phyloP scores from a whole-genome alignment of 35 echinoderm and acorn worm species.

The Lytechinus pictus region DNA sequence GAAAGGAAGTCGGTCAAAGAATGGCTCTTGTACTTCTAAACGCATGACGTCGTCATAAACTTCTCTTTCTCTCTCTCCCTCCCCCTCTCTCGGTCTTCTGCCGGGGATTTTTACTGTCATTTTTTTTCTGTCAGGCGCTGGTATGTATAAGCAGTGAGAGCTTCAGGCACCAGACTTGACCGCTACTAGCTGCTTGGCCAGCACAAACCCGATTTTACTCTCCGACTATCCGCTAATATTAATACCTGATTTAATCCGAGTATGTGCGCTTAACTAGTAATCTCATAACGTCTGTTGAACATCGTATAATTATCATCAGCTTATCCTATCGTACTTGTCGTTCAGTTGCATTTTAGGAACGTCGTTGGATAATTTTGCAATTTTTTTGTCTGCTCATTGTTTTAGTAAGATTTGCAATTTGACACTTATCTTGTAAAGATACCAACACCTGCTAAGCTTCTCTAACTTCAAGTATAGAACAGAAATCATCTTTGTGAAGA shows the following conservation, averaged over 20 bases:
- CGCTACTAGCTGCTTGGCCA: slow-evolving; percentile 6
- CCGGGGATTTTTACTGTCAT: background rate
- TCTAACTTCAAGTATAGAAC: background rate
- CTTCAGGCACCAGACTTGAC: slow-evolving; percentile 32
- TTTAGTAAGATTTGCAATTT: background rate
- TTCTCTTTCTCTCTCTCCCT: background rate
- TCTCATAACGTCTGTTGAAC: slow-evolving; percentile 41
- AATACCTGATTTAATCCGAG: slow-evolving; percentile 39
- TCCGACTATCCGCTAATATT: slow-evolving; percentile 23
- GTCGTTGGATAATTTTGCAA: background rate
- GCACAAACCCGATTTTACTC: slow-evolving; percentile 25
- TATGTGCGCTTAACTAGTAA: slow-evolving; percentile 43
- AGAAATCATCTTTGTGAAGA: background rate
- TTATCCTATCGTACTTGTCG: background rate
- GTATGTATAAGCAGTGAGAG: background rate
- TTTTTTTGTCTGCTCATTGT: background rate
- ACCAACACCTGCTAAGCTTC: background rate
- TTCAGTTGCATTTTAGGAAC: background rate
- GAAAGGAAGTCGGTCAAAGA: slow-evolving; percentile 23
- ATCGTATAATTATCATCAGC: slow-evolving; percentile 21
- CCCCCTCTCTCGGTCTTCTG: background rate
- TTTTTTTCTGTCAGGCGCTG: background rate
- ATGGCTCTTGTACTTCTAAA: slow-evolving; percentile 37
- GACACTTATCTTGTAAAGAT: background rate
- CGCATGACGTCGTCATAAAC: background rate